phyloP scores from a whole-genome alignment of 2,113 vertebrate genomes.

The Shinisaurus crocodilurus region DNA sequence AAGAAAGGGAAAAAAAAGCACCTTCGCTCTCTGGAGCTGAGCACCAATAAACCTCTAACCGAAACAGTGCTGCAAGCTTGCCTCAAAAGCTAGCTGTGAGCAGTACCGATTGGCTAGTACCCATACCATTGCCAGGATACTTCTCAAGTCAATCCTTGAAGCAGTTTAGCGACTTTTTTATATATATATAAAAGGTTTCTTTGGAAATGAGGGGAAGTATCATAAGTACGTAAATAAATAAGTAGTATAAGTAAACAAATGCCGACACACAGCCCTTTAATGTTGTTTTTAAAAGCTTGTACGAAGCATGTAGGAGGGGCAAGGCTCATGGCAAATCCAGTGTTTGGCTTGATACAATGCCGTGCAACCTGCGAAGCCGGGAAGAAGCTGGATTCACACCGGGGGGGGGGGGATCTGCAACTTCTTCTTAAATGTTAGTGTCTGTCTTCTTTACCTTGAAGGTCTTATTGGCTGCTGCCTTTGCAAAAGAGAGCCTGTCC shows the following conservation, averaged over 20 bases:
- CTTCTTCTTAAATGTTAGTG: neutral
- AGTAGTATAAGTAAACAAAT: neutral
- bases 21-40: neutral
- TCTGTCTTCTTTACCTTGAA: too few relatives aligned
- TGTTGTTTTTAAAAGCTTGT: neutral
- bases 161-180: neutral
- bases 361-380: neutral
- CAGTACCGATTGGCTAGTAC: neutral
- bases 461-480: neutral
- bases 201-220: neutral
- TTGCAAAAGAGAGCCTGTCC: neutral
- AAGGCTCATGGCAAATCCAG: neutral
- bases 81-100: neutral
- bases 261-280: neutral
- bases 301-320: neutral
- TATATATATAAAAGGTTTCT: neutral
- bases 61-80: neutral
- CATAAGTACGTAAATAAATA: neutral
- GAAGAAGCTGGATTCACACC: neutral
- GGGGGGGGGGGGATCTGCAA: neutral
- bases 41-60: neutral
- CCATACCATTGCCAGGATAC: too few relatives aligned
- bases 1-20: too few relatives aligned
- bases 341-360: neutral
- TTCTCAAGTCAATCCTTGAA: neutral